Conservation (phyloP, 2,888 invertebrate species). For the Polyploca ridens region DNA sequence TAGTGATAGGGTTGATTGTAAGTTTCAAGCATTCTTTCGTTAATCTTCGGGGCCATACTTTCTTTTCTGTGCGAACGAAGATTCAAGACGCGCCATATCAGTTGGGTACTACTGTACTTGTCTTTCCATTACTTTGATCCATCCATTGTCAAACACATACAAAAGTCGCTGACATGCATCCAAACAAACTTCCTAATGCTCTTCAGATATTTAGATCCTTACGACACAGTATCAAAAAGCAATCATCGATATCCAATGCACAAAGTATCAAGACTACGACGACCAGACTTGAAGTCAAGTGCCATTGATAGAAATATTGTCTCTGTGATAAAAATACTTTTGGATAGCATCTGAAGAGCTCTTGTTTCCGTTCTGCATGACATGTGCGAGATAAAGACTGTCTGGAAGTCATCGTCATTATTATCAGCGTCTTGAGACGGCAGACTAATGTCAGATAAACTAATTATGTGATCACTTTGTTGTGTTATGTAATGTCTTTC, state of each 20-base stretch:
- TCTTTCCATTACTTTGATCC: too few species aligned
- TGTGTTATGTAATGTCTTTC: background rate
- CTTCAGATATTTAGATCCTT: too few species aligned
- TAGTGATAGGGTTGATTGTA: too few species aligned
- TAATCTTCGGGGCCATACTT: too few species aligned
- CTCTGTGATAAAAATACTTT: slow-evolving; percentile 4
- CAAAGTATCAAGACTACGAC: background rate
- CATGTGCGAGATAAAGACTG: background rate
- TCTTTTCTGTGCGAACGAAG: too few species aligned
- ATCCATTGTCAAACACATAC: too few species aligned
- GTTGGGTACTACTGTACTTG: too few species aligned
- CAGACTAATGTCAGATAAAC: background rate
- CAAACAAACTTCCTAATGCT: too few species aligned
- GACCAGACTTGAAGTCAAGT: background rate
- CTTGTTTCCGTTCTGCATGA: background rate
- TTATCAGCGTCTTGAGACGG: background rate
- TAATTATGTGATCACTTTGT: background rate
- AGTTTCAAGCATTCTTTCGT: too few species aligned
- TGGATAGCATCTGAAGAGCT: background rate
- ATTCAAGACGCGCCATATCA: too few species aligned
- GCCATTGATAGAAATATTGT: slow-evolving; percentile 1
- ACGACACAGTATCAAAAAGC: background rate
- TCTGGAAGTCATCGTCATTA: background rate
- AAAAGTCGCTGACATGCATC: too few species aligned
- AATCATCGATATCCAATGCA: background rate